A percentile compares a stretch with the other conserved stretches of the same genome.
phyloP scores from a whole-genome alignment of 2,113 vertebrate genomes.

The Grammomys dolichurus region DNA sequence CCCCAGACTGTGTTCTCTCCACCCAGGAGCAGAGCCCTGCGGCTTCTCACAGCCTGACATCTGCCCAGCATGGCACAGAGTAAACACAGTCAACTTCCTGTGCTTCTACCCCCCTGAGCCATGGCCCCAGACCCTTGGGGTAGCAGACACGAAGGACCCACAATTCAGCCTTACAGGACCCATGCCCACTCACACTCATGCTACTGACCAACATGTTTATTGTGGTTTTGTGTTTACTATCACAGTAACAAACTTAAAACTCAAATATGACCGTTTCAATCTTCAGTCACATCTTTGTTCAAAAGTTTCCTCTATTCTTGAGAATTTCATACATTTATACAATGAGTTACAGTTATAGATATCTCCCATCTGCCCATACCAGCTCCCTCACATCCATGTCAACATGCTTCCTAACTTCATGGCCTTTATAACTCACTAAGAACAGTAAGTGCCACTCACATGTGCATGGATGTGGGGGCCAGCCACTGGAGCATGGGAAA shows the following conservation, averaged over 20 bases:
- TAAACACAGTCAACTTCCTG: no score
- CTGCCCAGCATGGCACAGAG: no score
- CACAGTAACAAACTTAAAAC: neutral
- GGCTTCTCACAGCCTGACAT: no score
- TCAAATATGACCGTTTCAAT: neutral
- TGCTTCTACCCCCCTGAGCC: no score
- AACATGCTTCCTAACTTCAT: neutral
- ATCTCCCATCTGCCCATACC: neutral
- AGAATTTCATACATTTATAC: neutral
- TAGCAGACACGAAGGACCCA: no score
- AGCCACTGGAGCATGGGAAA: neutral
- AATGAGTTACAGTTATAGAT: neutral
- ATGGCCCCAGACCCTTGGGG: no score
- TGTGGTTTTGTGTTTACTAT: neutral
- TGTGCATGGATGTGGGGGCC: neutral
- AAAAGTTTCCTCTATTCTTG: neutral
- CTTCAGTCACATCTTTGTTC: neutral
- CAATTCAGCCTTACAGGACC: no score
- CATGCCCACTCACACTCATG: no score
- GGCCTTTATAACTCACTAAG: neutral
- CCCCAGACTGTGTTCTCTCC: no score
- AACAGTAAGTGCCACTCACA: neutral
- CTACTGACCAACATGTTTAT: no score
- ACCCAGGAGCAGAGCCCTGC: no score
- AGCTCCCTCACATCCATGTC: neutral